Percentiles rank a stretch among this genome's conserved stretches.
Evolutionary conservation across 2,888 invertebrate species (phyloP).

Genomic region (Plagodis dolabraria): DNA sequence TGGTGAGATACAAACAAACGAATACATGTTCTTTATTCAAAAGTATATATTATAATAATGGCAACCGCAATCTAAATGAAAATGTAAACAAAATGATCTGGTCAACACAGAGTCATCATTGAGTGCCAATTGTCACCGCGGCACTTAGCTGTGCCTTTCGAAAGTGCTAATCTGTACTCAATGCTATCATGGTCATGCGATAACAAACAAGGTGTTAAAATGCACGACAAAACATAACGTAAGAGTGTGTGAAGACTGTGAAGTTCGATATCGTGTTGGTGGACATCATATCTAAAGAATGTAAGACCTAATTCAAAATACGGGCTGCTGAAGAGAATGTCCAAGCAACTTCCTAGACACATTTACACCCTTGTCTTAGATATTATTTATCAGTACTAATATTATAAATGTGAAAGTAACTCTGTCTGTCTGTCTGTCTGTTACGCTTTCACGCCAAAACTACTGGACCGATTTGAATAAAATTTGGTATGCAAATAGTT

Average conservation of each 20-base stretch:
- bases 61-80: slow-evolving; percentile 17
- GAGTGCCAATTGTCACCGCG: slow-evolving; percentile 44
- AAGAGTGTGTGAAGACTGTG: slow-evolving; percentile 2
- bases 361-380: no score
- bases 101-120: slow-evolving; percentile 38
- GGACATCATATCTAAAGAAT: no score
- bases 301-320: no score
- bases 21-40: neutral
- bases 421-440: no score
- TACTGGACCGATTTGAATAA: no score
- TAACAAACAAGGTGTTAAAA: slow-evolving; percentile 18
- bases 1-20: neutral
- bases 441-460: no score
- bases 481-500: no score
- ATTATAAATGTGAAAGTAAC: no score
- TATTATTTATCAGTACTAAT: no score
- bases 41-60: neutral
- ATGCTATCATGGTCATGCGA: slow-evolving; percentile 29
- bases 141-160: slow-evolving; percentile 23
- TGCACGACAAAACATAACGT: neutral
- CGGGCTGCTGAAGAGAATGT: no score
- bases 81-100: slow-evolving; percentile 33
- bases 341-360: no score
- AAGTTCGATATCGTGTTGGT: neutral
- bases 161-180: slow-evolving; percentile 34